Evolutionary conservation across 2,888 invertebrate species (phyloP), one percentile per base, ranked within the genome.

Genomic region (Chloroclystis v-ata): DNA sequence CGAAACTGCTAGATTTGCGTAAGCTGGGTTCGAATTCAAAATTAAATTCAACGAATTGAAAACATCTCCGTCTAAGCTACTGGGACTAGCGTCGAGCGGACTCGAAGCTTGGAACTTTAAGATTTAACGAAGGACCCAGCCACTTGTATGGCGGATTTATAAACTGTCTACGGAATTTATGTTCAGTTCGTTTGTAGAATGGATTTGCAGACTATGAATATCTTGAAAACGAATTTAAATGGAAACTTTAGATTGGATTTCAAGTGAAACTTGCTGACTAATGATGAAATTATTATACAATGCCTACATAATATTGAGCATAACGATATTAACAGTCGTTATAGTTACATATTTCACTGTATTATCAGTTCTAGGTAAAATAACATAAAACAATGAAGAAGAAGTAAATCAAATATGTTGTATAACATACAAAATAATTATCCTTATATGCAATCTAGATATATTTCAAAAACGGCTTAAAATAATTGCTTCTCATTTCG

Each of bases 141-240:
- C 52, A 60, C 35, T 53, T 30, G 49, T 53, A 50, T 57, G 54
- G 48, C 46, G 54, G 60, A 67, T 66, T 69, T 72, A 62, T 63
- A 49, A 48, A 59, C 54, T 44, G 51, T 59, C 65, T 64, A 51
- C 65, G 53, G 54, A 59, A 62, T 68, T 60, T 58, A 60, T 63
- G 53, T 54, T 47, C 44, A 59, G 43, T 51, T 55, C 45, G 52
- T 56, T 49, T 41, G 43, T 29, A 49, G 50, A 52, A 43, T 52
- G 53, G 51, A 52, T 55, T 53, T 51, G 49, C 52, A 39, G 26
- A 47, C 47, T 45, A 43, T 43, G 40, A 52, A 55, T 52, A 49
- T 47, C 45, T 55, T 41, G 46, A 30, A 28, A 49, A 52, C 46
- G 52, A 43, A 51, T 51, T 46, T 24, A 13, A 39, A 46, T 35